These are phyloP conservation scores for Troides helena DNA, from an alignment of 2,888 invertebrate genomes.

Conservation along the genomic window DNA sequence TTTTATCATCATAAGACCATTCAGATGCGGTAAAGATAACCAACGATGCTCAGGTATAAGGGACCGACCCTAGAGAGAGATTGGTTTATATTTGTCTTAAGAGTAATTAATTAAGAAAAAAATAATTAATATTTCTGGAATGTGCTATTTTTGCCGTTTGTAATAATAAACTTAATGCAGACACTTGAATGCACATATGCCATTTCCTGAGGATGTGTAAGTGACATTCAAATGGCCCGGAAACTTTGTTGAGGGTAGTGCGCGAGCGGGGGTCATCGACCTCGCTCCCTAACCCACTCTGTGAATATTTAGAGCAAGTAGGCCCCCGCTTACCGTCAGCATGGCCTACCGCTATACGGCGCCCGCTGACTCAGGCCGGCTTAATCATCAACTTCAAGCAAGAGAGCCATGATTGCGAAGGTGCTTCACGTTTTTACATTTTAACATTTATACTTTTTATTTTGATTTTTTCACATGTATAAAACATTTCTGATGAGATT, in stretches of 20 bases:
- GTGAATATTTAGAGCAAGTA: conserved; percentile 72
- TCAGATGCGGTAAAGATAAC: no score
- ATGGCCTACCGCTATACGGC: conserved; percentile 71
- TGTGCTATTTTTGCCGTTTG: background rate
- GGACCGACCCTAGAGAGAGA: no score
- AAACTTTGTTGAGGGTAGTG: conserved; percentile 51
- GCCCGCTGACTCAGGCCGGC: conserved; percentile 69
- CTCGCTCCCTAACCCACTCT: conserved; percentile 76
- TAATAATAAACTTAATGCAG: conserved; percentile 2
- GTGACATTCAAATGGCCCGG: conserved; percentile 50
- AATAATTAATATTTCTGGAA: background rate
- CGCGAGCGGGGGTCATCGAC: conserved; percentile 63
- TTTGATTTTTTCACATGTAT: conserved; percentile 12
- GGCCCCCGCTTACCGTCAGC: conserved; percentile 61
- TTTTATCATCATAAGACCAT: background rate
- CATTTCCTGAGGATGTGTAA: conserved; percentile 28
- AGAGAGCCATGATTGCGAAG: conserved; percentile 48
- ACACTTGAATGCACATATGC: background rate
- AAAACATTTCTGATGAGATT: conserved; percentile 5
- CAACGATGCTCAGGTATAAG: no score
- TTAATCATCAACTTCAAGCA: conserved; percentile 62
- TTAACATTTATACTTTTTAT: conserved; percentile 27
- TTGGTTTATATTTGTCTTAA: no score
- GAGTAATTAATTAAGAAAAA: background rate
- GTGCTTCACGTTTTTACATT: conserved; percentile 32